Conservation (phyloP, 2,113 vertebrate genomes). For the Leucosticte australis region DNA sequence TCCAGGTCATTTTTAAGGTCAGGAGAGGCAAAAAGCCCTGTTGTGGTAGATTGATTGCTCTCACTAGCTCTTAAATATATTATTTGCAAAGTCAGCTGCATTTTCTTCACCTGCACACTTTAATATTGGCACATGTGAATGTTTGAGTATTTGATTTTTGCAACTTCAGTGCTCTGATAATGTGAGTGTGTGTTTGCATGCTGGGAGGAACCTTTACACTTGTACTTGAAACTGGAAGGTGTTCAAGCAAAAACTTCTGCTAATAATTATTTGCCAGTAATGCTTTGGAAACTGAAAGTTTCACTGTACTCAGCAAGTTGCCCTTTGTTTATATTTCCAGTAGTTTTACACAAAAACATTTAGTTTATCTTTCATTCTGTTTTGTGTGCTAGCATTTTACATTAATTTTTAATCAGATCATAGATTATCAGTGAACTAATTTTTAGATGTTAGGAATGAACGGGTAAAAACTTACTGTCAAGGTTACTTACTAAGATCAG, state of each 20-base stretch:
- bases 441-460: neutral
- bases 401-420: neutral
- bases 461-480: neutral
- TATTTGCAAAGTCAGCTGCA: neutral
- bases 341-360: neutral
- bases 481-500: neutral
- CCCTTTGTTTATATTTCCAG: neutral
- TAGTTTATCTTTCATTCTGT: neutral
- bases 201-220: neutral
- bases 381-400: neutral
- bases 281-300: neutral
- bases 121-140: neutral
- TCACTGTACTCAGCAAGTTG: neutral
- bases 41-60: neutral
- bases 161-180: neutral
- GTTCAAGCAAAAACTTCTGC: neutral
- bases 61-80: fast-evolving
- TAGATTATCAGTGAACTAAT: neutral
- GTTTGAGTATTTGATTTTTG: neutral
- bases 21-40: neutral
- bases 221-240: neutral
- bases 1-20: neutral
- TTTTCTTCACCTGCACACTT: neutral
- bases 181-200: neutral
- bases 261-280: neutral